Evolutionary conservation across 2,113 vertebrate genomes (phyloP), one percentile per base, ranked within the genome.

Genomic region (Hemiprocne comata): DNA sequence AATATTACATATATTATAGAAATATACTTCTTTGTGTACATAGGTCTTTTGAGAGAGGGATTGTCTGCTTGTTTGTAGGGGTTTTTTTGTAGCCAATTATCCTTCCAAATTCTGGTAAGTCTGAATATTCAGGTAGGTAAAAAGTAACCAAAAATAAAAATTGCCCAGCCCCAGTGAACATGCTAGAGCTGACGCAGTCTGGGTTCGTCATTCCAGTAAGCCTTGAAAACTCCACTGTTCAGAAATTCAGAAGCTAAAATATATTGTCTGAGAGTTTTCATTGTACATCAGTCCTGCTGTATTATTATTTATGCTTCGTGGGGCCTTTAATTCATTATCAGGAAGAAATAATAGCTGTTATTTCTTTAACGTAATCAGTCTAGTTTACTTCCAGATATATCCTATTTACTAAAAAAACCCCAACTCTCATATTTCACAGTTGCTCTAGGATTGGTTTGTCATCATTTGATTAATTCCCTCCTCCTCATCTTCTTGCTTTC

Each of bases 101-200:
- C 21, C 36, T 29, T 24, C 20, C 15, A 58, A 67, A 53, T 31
- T 42, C 10, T 42, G 9, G 4, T 21, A 25, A 51, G 8, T 48
- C 29, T 1, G 0, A 62, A 6, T 31, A n/a, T n/a, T 57, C 57
- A 20, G 0, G 0, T 13, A 36, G 23, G 11, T 7, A 77, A 55
- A 78, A 53, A 51, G 4, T 7, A 57, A 42, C 3, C 1, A 44
- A 75, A 74, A 57, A 7, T 7, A 10, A 24, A 82, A 33, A 24
- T 42, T 34, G 26, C 4, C 17, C 11, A 38, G 10, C 7, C 9
- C 3, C 23, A 29, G 17, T n/a, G 26, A 42, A 16, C 5, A 24
- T 13, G 7, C 4, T 3, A 31, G 6, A 76, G 28, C 9, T 67
- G 13, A 8, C 28, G 25, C 42, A 75, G 1, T 21, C 21, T 19